phyloP scores from a whole-genome alignment of 2,113 vertebrate genomes.

The Chauna torquata region DNA sequence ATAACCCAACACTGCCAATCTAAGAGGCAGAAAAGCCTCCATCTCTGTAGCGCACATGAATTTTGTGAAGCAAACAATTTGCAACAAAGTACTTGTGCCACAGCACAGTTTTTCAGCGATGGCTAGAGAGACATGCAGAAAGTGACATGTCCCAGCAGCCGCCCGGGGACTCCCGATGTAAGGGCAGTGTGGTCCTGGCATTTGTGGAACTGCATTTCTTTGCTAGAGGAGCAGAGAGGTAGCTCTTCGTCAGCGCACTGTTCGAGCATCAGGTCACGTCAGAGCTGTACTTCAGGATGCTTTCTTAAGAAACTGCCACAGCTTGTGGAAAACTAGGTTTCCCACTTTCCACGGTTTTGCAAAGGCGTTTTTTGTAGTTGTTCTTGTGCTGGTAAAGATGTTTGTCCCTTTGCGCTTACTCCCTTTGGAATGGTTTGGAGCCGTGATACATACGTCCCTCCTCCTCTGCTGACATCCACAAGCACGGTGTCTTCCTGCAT shows the following conservation, averaged over 20 bases:
- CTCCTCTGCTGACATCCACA: neutral
- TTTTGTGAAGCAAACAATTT: neutral
- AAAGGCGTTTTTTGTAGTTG: neutral
- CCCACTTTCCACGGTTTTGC: neutral
- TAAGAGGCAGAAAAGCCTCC: neutral
- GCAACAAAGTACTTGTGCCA: neutral
- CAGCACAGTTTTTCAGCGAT: neutral
- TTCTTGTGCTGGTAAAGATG: neutral
- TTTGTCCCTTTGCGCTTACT: neutral
- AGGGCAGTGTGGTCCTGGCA: neutral
- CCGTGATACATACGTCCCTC: neutral
- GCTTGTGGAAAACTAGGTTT: neutral
- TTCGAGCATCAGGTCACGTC: neutral
- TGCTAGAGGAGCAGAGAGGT: neutral
- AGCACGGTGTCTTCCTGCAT: neutral
- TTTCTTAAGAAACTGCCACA: neutral
- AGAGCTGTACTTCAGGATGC: too few species aligned
- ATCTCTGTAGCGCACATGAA: accelerated
- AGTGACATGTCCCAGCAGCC: neutral
- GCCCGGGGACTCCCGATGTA: neutral
- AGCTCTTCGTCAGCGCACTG: neutral
- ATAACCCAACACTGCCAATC: neutral
- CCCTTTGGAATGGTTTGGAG: neutral
- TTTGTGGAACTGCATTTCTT: neutral
- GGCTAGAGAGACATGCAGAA: neutral